Conservation (phyloP, 2,888 invertebrate genomes). For the Sinhomidia bicolor region DNA sequence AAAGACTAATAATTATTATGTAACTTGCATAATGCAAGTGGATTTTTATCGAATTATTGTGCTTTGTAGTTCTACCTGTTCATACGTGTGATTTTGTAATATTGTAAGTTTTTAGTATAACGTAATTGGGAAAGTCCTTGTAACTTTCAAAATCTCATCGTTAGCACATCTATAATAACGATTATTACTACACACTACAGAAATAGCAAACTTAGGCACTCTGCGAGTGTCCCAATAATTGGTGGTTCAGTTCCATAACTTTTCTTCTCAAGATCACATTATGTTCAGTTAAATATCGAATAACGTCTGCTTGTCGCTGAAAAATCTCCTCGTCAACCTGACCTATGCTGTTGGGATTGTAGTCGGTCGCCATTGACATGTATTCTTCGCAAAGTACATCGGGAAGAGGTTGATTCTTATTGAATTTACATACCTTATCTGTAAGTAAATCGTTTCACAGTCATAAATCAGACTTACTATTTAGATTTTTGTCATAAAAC, state of each 20-base stretch:
- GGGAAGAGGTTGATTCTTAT: constrained; percentile 84
- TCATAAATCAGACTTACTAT: not conserved
- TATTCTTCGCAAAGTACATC: constrained; percentile 86
- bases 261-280: constrained; percentile 86
- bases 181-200: not conserved
- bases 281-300: constrained; percentile 87
- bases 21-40: not conserved
- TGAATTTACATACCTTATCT: constrained; percentile 86
- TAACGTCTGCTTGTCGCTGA: constrained; percentile 88
- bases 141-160: not conserved
- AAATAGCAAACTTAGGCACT: not conserved
- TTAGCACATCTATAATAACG: not conserved
- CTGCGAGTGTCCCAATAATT: constrained; percentile 80
- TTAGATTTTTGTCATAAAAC: no score
- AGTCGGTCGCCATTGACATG: constrained; percentile 83
- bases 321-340: constrained; percentile 85
- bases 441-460: constrained; percentile 77
- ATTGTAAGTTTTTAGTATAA: no score
- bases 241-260: constrained; percentile 85
- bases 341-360: constrained; percentile 81
- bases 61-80: no score
- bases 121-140: no score
- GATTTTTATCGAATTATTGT: not conserved
- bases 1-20: not conserved
- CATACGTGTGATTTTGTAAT: no score